These are phyloP conservation scores for Drosophila eugracilis DNA, from an alignment of 1,140 invertebrate genomes.

Conservation along the genomic window DNA sequence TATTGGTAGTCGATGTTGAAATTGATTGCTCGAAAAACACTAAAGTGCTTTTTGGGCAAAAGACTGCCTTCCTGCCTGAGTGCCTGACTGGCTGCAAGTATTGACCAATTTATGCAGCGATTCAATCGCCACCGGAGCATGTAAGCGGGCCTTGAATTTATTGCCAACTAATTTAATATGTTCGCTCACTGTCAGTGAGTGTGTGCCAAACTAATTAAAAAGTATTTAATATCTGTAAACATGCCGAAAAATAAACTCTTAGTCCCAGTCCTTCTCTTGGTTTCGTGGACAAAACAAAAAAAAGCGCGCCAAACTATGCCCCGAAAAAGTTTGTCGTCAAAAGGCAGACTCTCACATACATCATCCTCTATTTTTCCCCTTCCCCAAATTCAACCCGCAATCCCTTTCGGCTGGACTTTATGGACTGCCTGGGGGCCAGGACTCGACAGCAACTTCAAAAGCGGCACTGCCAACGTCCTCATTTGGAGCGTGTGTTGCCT, in stretches of 20 bases:
- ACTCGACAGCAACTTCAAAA: slow-evolving; percentile 21
- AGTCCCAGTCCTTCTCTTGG: background rate
- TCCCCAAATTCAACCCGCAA: slow-evolving; percentile 3
- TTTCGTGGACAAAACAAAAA: background rate
- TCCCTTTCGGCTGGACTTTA: slow-evolving; percentile 33
- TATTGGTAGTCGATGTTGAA: slow-evolving; percentile 64
- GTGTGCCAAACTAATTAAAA: slow-evolving; percentile 80
- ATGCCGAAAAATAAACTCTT: slow-evolving; percentile 69
- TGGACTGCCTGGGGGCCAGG: slow-evolving; percentile 41
- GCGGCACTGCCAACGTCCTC: slow-evolving; percentile 37
- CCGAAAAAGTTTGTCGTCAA: slow-evolving; percentile 67
- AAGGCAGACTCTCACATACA: slow-evolving; percentile 40
- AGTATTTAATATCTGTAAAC: slow-evolving; percentile 81
- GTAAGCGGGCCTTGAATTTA: slow-evolving; percentile 45
- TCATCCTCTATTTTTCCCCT: slow-evolving; percentile 27
- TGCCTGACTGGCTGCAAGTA: slow-evolving; percentile 35
- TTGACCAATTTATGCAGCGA: slow-evolving; percentile 56
- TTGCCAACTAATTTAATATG: slow-evolving; percentile 68
- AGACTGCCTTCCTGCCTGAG: too few species aligned
- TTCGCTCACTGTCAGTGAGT: slow-evolving; percentile 40
- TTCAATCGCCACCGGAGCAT: slow-evolving; percentile 40
- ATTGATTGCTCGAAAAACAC: slow-evolving; percentile 59
- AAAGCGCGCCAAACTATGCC: slow-evolving; percentile 31
- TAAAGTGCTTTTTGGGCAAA: slow-evolving; percentile 17
- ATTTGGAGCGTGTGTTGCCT: slow-evolving; percentile 51